Evolutionary conservation across 2,888 invertebrate species (phyloP).

Genomic region (Amiota communis): DNA sequence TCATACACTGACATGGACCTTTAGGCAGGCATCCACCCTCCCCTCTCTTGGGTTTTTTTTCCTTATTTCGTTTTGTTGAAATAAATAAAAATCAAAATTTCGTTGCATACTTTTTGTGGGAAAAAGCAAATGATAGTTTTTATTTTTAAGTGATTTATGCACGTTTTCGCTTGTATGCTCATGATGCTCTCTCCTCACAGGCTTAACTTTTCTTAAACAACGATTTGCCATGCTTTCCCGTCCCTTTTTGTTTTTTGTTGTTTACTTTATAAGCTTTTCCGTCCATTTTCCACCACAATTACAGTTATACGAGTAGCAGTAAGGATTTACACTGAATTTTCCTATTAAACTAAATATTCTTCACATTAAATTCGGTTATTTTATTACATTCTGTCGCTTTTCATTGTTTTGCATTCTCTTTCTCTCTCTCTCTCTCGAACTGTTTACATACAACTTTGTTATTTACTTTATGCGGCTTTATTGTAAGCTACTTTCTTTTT

Average conservation of each 20-base stretch:
- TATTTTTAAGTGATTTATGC: constrained; percentile 49
- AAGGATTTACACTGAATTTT: neutral
- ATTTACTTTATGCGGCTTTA: too few species aligned
- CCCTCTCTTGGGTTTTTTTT: too few species aligned
- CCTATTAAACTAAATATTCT: neutral
- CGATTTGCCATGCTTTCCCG: neutral
- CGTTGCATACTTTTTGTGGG: constrained; percentile 42
- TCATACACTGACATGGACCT: too few species aligned
- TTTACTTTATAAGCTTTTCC: neutral
- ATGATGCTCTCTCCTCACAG: neutral
- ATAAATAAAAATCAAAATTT: constrained; percentile 24
- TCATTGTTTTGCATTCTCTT: neutral
- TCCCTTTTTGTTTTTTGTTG: constrained; percentile 10
- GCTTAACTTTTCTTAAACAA: constrained; percentile 1
- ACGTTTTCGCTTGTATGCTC: constrained; percentile 42
- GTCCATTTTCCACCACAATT: neutral
- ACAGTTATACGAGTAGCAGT: neutral
- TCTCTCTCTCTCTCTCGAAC: too few species aligned
- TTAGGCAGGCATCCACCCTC: neutral
- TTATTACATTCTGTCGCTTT: too few species aligned
- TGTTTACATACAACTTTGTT: too few species aligned
- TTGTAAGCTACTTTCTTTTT: neutral
- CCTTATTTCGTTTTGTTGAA: too few species aligned
- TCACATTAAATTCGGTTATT: too few species aligned
- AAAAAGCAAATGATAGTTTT: constrained; percentile 30